Evolutionary conservation across 2,113 vertebrate species (phyloP).

Genomic region (Proteles cristata): DNA sequence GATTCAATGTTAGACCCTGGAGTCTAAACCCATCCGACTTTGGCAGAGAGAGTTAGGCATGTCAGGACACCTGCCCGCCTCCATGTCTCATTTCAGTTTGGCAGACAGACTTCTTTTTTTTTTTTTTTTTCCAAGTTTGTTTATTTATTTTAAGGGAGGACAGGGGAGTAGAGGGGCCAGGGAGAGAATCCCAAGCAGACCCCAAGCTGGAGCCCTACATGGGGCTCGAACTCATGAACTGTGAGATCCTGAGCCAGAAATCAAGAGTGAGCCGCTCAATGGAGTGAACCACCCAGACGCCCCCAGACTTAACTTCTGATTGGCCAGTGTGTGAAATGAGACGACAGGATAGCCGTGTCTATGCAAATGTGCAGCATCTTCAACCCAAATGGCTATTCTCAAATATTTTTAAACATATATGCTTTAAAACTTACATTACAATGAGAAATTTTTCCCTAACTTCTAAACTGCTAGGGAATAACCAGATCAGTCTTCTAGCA

Average conservation of each 20-base stretch:
- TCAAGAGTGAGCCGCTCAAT: too few species aligned
- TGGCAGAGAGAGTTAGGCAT: not conserved
- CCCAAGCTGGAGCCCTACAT: too few species aligned
- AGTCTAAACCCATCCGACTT: not conserved
- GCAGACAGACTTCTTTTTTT: not conserved
- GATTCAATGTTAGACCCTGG: not conserved
- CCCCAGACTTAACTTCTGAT: not conserved
- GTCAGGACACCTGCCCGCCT: accelerated
- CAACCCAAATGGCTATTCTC: not conserved
- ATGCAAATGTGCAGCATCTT: not conserved
- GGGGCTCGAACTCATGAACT: too few species aligned
- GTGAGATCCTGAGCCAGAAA: too few species aligned
- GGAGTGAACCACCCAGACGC: too few species aligned
- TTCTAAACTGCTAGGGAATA: not conserved
- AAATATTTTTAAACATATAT: not conserved
- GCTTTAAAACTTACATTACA: not conserved
- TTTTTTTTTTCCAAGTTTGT: too few species aligned
- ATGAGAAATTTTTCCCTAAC: not conserved
- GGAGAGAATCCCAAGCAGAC: too few species aligned
- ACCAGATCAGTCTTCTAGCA: not conserved
- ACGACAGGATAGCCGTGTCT: not conserved
- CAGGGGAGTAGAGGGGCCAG: too few species aligned
- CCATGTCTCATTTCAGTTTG: too few species aligned
- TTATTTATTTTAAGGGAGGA: too few species aligned
- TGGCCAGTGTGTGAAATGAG: not conserved